A percentile compares a stretch with the other conserved stretches of the same genome.
Conservation (phyloP, 2,888 invertebrate species). For the Cephonodes hylas region DNA sequence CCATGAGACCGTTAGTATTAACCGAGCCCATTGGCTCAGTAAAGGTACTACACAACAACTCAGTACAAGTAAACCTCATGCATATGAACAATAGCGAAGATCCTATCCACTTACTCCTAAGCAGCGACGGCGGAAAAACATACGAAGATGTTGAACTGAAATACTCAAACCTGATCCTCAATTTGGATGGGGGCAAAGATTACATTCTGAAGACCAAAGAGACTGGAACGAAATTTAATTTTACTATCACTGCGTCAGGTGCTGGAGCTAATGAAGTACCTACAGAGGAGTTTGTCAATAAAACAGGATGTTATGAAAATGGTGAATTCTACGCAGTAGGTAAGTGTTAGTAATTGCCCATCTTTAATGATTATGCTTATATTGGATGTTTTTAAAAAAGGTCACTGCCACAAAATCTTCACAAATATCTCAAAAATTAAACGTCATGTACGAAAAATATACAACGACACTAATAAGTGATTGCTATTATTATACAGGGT, state of each 20-base stretch:
- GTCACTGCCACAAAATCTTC: too few relatives aligned
- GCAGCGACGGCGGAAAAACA: conserved; percentile 63
- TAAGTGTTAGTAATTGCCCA: conserved; percentile 46
- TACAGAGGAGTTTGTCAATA: conserved; percentile 39
- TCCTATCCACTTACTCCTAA: conserved; percentile 66
- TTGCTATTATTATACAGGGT: too few relatives aligned
- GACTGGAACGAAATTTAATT: conserved; percentile 73
- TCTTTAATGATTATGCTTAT: too few relatives aligned
- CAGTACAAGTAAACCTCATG: conserved; percentile 70
- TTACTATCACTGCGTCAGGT: conserved; percentile 63
- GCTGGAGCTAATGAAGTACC: conserved; percentile 38
- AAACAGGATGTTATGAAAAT: conserved; percentile 61
- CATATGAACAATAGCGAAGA: conserved; percentile 60
- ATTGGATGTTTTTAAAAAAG: too few relatives aligned
- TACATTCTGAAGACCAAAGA: conserved; percentile 73
- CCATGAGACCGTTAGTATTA: conserved; percentile 52
- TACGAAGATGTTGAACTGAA: conserved; percentile 64
- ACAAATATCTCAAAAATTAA: too few relatives aligned
- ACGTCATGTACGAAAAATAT: too few relatives aligned
- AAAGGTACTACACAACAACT: conserved; percentile 71
- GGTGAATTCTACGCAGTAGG: conserved; percentile 65
- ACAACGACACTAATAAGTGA: too few relatives aligned
- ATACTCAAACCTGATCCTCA: conserved; percentile 64
- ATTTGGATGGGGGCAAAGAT: conserved; percentile 67
- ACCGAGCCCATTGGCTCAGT: conserved; percentile 72